A percentile compares a stretch with the other conserved stretches of the same genome.
phyloP scores from a whole-genome alignment of 2,888 invertebrate genomes.

The Glyphotaelius pellucidus region DNA sequence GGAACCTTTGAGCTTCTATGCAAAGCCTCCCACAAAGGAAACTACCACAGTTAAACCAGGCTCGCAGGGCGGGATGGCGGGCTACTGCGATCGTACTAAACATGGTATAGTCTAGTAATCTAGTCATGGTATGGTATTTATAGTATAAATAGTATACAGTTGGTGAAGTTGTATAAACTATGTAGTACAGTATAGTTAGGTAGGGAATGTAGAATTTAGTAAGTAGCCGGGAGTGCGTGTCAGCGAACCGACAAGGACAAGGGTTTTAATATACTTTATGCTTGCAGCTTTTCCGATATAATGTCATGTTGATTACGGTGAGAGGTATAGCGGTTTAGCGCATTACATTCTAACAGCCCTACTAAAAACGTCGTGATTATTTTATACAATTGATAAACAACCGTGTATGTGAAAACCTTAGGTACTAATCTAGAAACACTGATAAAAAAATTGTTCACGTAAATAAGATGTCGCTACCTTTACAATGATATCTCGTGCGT shows the following conservation, averaged over 20 bases:
- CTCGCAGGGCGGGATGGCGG: background rate
- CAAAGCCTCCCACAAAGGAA: constrained; percentile 27
- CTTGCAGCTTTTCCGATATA: background rate
- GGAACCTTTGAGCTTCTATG: constrained; percentile 11
- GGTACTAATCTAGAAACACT: too few species aligned
- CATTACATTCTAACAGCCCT: too few species aligned
- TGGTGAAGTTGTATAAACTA: too few species aligned
- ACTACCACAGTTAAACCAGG: background rate
- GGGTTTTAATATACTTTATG: background rate
- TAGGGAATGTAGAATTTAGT: background rate
- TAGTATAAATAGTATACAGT: too few species aligned
- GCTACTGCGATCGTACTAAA: background rate
- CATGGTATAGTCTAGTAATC: background rate
- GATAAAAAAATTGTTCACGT: too few species aligned
- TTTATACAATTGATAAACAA: too few species aligned
- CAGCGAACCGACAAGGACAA: background rate
- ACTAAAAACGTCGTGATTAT: too few species aligned
- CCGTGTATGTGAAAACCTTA: too few species aligned
- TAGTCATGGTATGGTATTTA: too few species aligned
- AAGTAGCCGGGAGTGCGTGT: background rate
- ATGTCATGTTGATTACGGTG: background rate
- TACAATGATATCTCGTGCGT: too few species aligned
- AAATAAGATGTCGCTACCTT: too few species aligned
- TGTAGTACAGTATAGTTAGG: background rate
- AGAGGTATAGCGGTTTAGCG: too few species aligned